A percentile compares a stretch with the other conserved stretches of the same genome.
phyloP scores from a whole-genome alignment of 2,797 vertebrate genomes.

The Chloroceryle inda region DNA sequence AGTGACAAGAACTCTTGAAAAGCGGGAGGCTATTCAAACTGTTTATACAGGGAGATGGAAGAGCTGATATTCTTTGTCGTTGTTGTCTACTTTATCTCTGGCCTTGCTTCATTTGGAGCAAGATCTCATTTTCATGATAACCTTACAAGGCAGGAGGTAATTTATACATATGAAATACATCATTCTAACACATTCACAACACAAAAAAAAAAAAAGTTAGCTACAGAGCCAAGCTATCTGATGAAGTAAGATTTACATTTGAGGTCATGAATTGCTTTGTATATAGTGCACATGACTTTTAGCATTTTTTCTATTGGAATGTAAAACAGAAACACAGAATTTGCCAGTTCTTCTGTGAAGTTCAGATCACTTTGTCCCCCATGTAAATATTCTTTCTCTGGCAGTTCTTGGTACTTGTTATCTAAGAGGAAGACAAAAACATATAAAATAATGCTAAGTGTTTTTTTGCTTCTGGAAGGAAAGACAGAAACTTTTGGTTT shows the following conservation, averaged over 20 bases:
- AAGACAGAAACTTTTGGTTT: neutral
- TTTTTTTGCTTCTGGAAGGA: neutral
- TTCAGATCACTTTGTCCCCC: neutral
- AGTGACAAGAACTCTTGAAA: slow-evolving; percentile 56
- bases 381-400: neutral
- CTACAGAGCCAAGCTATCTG: slow-evolving; percentile 21
- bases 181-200: slow-evolving; percentile 21
- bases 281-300: neutral
- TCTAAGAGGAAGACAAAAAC: neutral
- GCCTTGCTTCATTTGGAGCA: slow-evolving; percentile 30
- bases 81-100: slow-evolving; percentile 53
- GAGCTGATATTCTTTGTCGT: slow-evolving; percentile 31
- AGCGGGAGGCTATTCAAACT: slow-evolving; percentile 48
- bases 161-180: slow-evolving; percentile 53
- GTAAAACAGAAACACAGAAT: neutral
- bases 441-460: neutral
- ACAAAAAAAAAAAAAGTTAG: slow-evolving; percentile 23
- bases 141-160: slow-evolving; percentile 36
- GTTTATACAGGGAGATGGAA: slow-evolving; percentile 38
- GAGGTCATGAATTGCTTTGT: slow-evolving; percentile 11
- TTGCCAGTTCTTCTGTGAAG: neutral
- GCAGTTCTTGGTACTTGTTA: neutral
- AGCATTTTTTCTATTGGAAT: slow-evolving; percentile 7
- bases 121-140: slow-evolving; percentile 52
- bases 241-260: slow-evolving; percentile 41